phyloP scores from a whole-genome alignment of 2,888 invertebrate species.

The Sesia bembeciformis region DNA sequence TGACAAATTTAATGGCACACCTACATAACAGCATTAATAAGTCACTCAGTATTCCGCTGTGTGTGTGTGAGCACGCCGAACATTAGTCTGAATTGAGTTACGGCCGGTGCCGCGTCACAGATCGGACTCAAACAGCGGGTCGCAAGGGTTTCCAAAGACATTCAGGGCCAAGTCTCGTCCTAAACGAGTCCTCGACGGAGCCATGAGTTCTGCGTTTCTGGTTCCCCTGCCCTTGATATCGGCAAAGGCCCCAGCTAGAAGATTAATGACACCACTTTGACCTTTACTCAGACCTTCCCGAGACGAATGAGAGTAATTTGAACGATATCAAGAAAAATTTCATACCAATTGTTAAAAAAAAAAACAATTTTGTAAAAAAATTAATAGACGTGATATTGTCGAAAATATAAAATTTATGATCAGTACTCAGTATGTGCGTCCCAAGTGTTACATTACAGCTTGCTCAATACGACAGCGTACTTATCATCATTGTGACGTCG shows the following conservation, averaged over 20 bases:
- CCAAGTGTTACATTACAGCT: conserved; percentile 83
- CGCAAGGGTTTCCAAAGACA: conserved; percentile 77
- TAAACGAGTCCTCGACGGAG: conserved; percentile 62
- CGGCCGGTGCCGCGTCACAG: conserved; percentile 69
- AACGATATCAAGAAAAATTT: background rate
- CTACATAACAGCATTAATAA: background rate
- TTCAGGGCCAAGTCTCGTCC: conserved; percentile 57
- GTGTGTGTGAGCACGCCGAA: conserved; percentile 69
- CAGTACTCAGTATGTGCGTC: conserved; percentile 78
- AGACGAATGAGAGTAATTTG: conserved; percentile 59
- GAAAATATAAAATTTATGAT: conserved; percentile 8
- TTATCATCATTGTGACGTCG: conserved; percentile 46
- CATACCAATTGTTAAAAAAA: background rate
- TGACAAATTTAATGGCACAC: too few species aligned
- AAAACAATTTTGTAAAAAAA: too few species aligned
- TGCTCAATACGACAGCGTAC: conserved; percentile 42
- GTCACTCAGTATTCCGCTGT: conserved; percentile 39
- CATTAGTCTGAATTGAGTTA: conserved; percentile 91
- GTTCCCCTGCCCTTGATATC: conserved; percentile 76
- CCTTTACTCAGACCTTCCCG: conserved; percentile 89
- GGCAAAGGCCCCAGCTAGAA: conserved; percentile 78
- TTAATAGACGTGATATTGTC: background rate
- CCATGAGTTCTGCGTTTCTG: conserved; percentile 75
- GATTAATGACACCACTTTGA: conserved; percentile 46
- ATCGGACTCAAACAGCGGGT: conserved; percentile 82